phyloP scores from a whole-genome alignment of 1,140 invertebrate genomes.

The Cydia splendana region DNA sequence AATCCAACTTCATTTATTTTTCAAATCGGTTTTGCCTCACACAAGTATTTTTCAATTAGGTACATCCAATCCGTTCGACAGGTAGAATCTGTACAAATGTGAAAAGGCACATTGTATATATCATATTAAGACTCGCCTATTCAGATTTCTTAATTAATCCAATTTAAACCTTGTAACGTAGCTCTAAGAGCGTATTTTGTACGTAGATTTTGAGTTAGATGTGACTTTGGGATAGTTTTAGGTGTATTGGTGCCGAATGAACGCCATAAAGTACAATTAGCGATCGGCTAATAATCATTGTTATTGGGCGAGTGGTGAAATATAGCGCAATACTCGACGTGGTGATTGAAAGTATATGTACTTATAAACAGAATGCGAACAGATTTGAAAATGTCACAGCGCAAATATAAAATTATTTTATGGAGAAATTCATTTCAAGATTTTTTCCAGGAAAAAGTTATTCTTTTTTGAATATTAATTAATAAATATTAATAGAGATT shows the following conservation, averaged over 20 bases:
- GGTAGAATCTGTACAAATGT: slow-evolving; percentile 11
- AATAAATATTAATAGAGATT: too few relatives aligned
- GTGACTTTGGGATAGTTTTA: neutral
- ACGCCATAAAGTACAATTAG: slow-evolving; percentile 27
- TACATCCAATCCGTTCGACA: neutral
- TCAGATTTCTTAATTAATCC: neutral
- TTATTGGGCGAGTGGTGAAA: slow-evolving; percentile 5
- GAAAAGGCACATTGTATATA: neutral
- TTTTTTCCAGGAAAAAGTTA: too few relatives aligned
- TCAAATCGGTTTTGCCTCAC: neutral
- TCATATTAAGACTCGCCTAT: neutral
- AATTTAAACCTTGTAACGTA: neutral
- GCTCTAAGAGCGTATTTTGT: neutral
- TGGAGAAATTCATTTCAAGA: too few relatives aligned
- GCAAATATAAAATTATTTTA: too few relatives aligned
- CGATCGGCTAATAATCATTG: slow-evolving; percentile 26
- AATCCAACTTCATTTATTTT: neutral
- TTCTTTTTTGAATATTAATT: too few relatives aligned
- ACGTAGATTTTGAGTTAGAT: neutral
- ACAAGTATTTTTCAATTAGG: slow-evolving; percentile 27
- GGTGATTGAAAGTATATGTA: neutral
- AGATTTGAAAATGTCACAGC: neutral
- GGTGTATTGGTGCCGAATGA: slow-evolving; percentile 13
- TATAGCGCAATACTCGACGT: slow-evolving; percentile 14
- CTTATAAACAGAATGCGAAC: neutral